Evolutionary conservation across 2,888 invertebrate species (phyloP).

Genomic region (Hoplodrina ambigua): DNA sequence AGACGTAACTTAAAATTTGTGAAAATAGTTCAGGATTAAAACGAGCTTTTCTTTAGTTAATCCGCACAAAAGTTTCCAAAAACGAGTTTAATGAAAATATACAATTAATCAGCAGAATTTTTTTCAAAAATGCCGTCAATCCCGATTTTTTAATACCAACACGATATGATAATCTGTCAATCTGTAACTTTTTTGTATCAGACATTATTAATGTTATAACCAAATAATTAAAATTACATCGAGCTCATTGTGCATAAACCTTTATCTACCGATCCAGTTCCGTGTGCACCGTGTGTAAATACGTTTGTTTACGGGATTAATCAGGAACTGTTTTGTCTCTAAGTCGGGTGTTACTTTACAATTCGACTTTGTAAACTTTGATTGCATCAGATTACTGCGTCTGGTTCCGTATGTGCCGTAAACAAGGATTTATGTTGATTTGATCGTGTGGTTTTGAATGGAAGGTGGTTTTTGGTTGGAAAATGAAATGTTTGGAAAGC

Average conservation of each 20-base stretch:
- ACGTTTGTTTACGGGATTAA: conserved; percentile 71
- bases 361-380: conserved; percentile 63
- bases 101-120: too few species aligned
- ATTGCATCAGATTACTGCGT: conserved; percentile 62
- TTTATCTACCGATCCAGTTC: conserved; percentile 52
- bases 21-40: too few species aligned
- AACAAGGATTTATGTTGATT: conserved; percentile 58
- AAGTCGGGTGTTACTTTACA: conserved; percentile 65
- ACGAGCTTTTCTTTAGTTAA: too few species aligned
- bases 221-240: neutral
- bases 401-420: conserved; percentile 45
- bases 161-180: too few species aligned
- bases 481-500: conserved; percentile 19
- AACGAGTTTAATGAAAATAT: too few species aligned
- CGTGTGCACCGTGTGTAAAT: conserved; percentile 67
- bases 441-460: conserved; percentile 46
- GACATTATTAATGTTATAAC: too few species aligned
- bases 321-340: conserved; percentile 65
- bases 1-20: too few species aligned
- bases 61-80: too few species aligned
- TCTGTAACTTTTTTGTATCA: too few species aligned
- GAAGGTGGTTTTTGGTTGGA: conserved; percentile 18
- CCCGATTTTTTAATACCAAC: too few species aligned
- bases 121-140: too few species aligned
- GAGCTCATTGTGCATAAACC: conserved; percentile 39